Percentiles rank a stretch among this genome's conserved stretches.
These are phyloP conservation scores for Callionymus lyra DNA, from an alignment of 2,113 vertebrate genomes.

Conservation along the genomic window DNA sequence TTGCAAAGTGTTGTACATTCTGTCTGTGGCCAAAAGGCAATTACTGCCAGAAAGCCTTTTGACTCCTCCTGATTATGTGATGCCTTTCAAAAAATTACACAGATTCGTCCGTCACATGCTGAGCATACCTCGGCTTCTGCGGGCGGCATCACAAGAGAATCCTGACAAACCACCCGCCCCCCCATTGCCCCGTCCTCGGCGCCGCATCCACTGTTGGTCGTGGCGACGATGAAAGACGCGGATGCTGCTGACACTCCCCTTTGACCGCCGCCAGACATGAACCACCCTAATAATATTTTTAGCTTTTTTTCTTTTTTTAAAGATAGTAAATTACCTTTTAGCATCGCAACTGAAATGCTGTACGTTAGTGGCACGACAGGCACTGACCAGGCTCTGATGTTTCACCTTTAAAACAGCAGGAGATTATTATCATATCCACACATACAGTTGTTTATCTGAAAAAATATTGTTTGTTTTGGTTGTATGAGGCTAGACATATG, in stretches of 20 bases:
- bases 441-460: too few relatives aligned
- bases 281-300: constrained; percentile 10
- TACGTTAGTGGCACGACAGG: too few relatives aligned
- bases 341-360: too few relatives aligned
- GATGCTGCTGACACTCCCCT: constrained; percentile 26
- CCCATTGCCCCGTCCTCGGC: constrained; percentile 1
- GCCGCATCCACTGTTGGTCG: constrained; percentile 37
- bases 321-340: neutral
- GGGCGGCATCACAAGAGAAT: constrained; percentile 16
- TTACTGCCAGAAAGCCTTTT: constrained; percentile 46
- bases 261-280: constrained; percentile 35
- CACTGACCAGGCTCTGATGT: too few relatives aligned
- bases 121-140: constrained; percentile 39
- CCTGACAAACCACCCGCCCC: too few relatives aligned
- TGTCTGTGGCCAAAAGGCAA: constrained; percentile 42
- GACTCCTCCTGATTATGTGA: constrained; percentile 49
- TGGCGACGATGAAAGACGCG: constrained; percentile 49
- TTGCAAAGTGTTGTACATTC: constrained; percentile 35
- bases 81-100: constrained; percentile 49
- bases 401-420: too few relatives aligned
- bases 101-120: constrained; percentile 49
- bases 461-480: too few relatives aligned
- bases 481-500: too few relatives aligned
- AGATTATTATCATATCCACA: too few relatives aligned
- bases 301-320: constrained; percentile 2